Evolutionary conservation across 1,140 invertebrate species (phyloP).

Genomic region (Papilio helenus): DNA sequence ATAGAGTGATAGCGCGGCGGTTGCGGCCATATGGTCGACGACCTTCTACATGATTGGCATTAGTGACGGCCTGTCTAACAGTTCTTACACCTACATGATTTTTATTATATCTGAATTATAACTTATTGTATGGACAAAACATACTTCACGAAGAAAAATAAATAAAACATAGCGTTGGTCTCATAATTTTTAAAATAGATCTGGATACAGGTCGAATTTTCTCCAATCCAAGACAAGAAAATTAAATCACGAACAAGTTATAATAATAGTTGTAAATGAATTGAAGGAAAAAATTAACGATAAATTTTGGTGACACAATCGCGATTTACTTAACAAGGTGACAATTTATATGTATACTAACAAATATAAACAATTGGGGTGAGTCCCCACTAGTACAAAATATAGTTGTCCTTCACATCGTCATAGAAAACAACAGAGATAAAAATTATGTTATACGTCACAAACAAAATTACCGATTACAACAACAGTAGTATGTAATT

Average conservation of each 20-base stretch:
- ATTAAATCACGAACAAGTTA: no score
- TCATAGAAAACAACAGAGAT: background rate
- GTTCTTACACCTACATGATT: conserved; percentile 48
- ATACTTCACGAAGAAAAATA: background rate
- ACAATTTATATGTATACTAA: background rate
- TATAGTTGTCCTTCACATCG: background rate
- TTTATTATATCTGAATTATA: conserved; percentile 29
- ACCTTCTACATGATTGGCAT: conserved; percentile 50
- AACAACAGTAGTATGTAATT: conserved; percentile 32
- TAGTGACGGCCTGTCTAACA: conserved; percentile 47
- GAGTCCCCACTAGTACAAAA: background rate
- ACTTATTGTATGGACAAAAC: conserved; percentile 2
- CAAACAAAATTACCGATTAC: background rate
- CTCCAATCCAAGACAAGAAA: no score
- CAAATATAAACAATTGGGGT: conserved; percentile 21
- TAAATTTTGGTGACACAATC: background rate
- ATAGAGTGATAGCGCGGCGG: conserved; percentile 37
- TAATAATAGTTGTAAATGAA: no score
- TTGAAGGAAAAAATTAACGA: background rate
- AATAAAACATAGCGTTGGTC: background rate
- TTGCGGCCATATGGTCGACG: conserved; percentile 58
- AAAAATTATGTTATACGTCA: background rate
- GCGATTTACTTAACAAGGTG: background rate
- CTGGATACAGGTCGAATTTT: no score
- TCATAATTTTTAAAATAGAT: background rate